These are phyloP conservation scores for Madoqua kirkii DNA, from an alignment of 2,113 vertebrate genomes.

Conservation along the genomic window DNA sequence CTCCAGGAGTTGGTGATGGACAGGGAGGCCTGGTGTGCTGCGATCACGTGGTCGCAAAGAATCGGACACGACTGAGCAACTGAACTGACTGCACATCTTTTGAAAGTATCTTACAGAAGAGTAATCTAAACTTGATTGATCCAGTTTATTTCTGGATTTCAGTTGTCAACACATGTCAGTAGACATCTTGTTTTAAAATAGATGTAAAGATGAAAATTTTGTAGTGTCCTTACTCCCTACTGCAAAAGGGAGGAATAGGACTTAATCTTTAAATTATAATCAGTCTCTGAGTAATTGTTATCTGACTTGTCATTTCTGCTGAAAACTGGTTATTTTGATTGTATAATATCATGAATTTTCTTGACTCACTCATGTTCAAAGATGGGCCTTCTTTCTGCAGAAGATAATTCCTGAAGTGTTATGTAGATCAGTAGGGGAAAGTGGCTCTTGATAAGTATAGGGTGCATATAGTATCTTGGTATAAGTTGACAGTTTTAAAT, in stretches of 20 bases:
- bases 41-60: too few relatives aligned
- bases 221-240: background rate
- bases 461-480: background rate
- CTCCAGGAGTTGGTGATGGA: too few relatives aligned
- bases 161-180: background rate
- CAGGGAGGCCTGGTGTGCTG: too few relatives aligned
- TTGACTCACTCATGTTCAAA: background rate
- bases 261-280: background rate
- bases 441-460: background rate
- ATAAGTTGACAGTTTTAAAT: background rate
- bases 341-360: slow-evolving; percentile 3
- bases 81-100: background rate
- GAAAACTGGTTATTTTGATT: background rate
- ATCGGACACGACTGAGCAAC: too few relatives aligned
- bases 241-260: background rate
- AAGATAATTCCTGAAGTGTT: background rate
- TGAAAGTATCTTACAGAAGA: background rate
- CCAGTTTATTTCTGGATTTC: background rate
- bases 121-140: background rate
- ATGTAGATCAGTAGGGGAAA: background rate
- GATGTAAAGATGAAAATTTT: background rate
- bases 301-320: background rate
- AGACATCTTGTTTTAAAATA: background rate
- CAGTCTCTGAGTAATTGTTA: background rate
- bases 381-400: background rate